Evolutionary conservation across 2,113 vertebrate species (phyloP), one percentile per base, ranked within the genome.

Genomic region (Odontesthes bonariensis): DNA sequence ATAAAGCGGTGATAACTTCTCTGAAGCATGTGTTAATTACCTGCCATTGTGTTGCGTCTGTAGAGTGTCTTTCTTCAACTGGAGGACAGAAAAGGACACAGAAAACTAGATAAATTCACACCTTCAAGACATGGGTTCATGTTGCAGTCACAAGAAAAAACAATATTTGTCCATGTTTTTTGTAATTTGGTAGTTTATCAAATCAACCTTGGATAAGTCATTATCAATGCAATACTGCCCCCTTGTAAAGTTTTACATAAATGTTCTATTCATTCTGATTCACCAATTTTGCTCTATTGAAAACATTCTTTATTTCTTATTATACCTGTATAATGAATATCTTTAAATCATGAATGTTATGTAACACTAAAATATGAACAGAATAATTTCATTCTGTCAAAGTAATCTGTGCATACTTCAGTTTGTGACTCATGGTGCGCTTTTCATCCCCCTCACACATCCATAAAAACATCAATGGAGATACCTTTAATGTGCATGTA

Each of bases 41-140:
- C 95, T 94, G 95, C 92, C 96, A 97, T 97, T 85, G 35, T 94
- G 91, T 59, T 11, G 62, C 9, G 59, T 85, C 88, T 61, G 68
- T 77, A 78, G 83, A 67, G 65, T 65, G 78, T 69, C 61, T 83
- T 77, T 33, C 78, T 89, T 89, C 71, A 89, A 86, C 94, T 95
- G 46, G 7, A 65, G 78, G 42, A 84, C 20, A 89, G 58, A 89
- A 74, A 83, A 51, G 14, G 27, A 79, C 40, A 85, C 0, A 84
- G 2, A 59, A 59, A 59, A 46, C 17, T 0, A 14, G 46, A 59
- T 27, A 14, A 53, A 51, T 58, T 62, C 0, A 77, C 6, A 4
- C 1, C 6, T 17, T n/a, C 17, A 49, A 49, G 44, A 6, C 16
- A 47, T 17, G 44, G 14, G 42, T 16, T 12, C 11, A 57, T 35